Base-by-base conservation (phyloP, 2,888 invertebrate species). In the Sphaeridia pumilis region DNA sequence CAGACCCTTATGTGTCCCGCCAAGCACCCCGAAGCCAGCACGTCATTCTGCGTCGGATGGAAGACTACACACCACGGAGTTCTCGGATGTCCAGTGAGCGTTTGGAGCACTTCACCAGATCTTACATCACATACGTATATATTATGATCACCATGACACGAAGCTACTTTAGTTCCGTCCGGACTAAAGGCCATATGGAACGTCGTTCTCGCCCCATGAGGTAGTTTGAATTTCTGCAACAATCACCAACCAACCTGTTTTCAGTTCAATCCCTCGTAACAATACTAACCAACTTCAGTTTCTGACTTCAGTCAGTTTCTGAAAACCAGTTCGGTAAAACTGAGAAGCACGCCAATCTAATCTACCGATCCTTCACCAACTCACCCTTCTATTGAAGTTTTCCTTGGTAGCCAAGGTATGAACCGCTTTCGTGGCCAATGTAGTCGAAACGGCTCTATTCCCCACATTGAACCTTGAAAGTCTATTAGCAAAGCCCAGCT, bases 41-140 rank as follows among this genome's bases (percentile, higher is more conserved):
- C 81, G 67, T 87, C 82, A 67, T 83, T 82, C 54, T 81, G 83
- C 5, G 83, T 80, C 0, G 88, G 88, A 72, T 89, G 89, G 70
- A 88, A 90, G 38, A 86, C 85, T 47, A 89, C 80, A 67, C 87
- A 87, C 90, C 90, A 90, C 1, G 89, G 89, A 14, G 88, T 89
- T 31, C 89, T 75, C 2, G 87, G 87, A 71, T 90, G 89, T 0
- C 88, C 88, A 34, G 78, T 77, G 49, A 89, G 70, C 35, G 83
- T 83, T 64, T 80, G 79, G 24, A 85, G 78, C 67, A 85, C 83
- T 68, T 82, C 83, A 0, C 87, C 87, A 65, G 79, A 85, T 21
- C 79, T 76, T 36, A 87, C 71, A 67, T 88, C 85, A 17, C 84
- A 84, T 26, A 90, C 82, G 69, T 88, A 85, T 28, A 90, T 82